phyloP scores from a whole-genome alignment of 1,140 invertebrate species.

The Drosophila sucinea region DNA sequence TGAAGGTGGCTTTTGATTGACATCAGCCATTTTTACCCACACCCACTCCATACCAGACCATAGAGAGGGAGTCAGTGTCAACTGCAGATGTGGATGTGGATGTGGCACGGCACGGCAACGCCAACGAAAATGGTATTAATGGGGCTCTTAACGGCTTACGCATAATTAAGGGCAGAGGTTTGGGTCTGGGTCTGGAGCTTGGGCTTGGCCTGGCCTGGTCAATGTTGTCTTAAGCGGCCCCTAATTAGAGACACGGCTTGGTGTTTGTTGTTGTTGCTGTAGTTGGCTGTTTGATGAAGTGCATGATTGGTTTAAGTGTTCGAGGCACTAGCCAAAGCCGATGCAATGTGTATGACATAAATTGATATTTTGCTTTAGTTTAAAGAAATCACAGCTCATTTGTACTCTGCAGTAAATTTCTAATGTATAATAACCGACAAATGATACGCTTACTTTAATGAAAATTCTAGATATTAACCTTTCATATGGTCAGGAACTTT shows the following conservation, averaged over 20 bases:
- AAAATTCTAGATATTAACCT: too few species aligned
- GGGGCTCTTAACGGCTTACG: conserved; percentile 58
- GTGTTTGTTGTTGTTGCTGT: conserved; percentile 24
- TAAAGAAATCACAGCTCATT: background rate
- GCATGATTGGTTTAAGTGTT: conserved; percentile 65
- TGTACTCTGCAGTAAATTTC: too few species aligned
- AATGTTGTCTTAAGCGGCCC: conserved; percentile 68
- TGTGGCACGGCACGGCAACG: conserved; percentile 2
- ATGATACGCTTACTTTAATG: too few species aligned
- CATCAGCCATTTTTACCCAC: conserved; percentile 21
- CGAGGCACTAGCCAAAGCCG: background rate
- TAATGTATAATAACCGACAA: too few species aligned
- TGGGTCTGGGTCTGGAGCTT: background rate
- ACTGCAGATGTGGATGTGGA: conserved; percentile 13
- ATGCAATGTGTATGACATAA: background rate
- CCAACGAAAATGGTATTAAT: conserved; percentile 72
- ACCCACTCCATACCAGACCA: background rate
- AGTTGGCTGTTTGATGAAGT: conserved; percentile 47
- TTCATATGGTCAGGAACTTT: too few species aligned
- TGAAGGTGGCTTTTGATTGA: conserved; percentile 44
- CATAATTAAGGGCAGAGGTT: conserved; percentile 63
- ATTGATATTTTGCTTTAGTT: background rate
- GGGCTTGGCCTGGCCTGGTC: conserved; percentile 15
- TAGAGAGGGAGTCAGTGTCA: background rate
- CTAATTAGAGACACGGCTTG: conserved; percentile 62